Evolutionary conservation across 2,113 vertebrate species (phyloP), one percentile per base, ranked within the genome.

Genomic region (Dasyurus viverrinus): DNA sequence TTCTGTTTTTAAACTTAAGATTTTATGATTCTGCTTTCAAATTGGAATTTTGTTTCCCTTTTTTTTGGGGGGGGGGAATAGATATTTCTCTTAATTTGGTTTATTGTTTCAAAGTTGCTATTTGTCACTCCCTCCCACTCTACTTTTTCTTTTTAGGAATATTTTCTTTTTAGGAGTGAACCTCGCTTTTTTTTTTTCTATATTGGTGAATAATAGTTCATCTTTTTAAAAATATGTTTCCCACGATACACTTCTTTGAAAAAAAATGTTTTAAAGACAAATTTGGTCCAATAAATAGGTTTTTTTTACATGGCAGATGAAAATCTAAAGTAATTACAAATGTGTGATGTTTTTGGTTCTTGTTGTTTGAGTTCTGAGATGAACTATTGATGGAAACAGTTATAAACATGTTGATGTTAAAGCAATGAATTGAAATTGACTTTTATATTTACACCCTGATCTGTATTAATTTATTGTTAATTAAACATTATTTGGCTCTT

Each of bases 331-430:
- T 95, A 46, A 96, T 96, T 90, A 60, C 22, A 94, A 93, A 89
- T 96, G 36, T n/a, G 89, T 92, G 25, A 55, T 76, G 9, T 47
- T 53, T 14, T 47, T 89, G 50, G 53, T 90, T 93, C 16, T 54
- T 93, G 19, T 11, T 90, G 52, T 96, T 95, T 94, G 94, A 93
- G 93, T 97, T 93, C 92, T 53, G 96, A 91, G 96, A 26, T 57
- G 55, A 95, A n/a, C 89, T 95, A 90, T 95, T n/a, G 42, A 93
- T 93, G 90, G 26, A 7, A 90, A 89, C 48, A 90, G 5, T 90
- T 42, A 84, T 42, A 84, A 90, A 25, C 3, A 90, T 92, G 24
- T 42, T 93, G 30, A 68, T 92, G 68, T 19, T 84, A 92, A 76
- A 27, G 76, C 36, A 96, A 93, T 95, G n/a, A 90, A 89, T 4